phyloP scores from a whole-genome alignment of 2,113 vertebrate genomes.

The Baryphthengus martii region DNA sequence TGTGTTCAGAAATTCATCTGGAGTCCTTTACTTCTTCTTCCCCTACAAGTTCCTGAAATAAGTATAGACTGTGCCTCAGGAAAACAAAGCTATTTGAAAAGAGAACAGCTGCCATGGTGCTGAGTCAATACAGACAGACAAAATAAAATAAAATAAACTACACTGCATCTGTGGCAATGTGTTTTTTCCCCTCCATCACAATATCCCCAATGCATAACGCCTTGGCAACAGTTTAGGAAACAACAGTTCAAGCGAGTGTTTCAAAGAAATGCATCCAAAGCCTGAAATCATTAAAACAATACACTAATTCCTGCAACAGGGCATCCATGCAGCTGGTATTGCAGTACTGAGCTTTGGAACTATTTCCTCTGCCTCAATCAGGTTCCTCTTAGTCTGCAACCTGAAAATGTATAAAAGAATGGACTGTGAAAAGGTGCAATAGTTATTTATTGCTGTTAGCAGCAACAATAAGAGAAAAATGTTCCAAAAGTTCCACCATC shows the following conservation, averaged over 20 bases:
- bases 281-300: background rate
- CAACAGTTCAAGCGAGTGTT: background rate
- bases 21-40: slow-evolving; percentile 42
- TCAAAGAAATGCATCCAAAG: slow-evolving; percentile 48
- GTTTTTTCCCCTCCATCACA: background rate
- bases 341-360: background rate
- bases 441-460: background rate
- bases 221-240: slow-evolving; percentile 29
- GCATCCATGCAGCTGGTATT: background rate
- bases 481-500: background rate
- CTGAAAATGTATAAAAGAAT: background rate
- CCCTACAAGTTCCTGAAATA: slow-evolving; percentile 48
- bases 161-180: slow-evolving; percentile 55
- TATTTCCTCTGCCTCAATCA: background rate
- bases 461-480: background rate
- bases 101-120: slow-evolving; percentile 63
- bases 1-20: slow-evolving; percentile 41
- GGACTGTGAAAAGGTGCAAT: background rate
- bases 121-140: slow-evolving; percentile 65
- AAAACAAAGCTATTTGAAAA: slow-evolving; percentile 69
- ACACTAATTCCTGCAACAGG: slow-evolving; percentile 20
- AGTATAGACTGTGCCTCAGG: slow-evolving; percentile 50
- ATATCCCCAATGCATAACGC: background rate
- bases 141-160: slow-evolving; percentile 53
- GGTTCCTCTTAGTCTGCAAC: background rate